Conservation (phyloP, 2,797 vertebrate genomes). For the Leptodactylus fallax region DNA sequence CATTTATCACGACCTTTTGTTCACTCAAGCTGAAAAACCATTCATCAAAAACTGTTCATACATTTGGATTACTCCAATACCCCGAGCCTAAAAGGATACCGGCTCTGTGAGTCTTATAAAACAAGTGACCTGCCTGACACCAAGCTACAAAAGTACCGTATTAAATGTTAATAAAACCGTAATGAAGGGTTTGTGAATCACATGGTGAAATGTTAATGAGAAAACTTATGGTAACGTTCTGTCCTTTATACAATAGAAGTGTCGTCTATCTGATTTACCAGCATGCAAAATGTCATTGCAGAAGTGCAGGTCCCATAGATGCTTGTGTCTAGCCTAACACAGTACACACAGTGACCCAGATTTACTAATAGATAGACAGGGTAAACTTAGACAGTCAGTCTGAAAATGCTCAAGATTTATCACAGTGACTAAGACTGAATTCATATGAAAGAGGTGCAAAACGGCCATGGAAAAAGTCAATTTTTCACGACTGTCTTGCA, state of each 20-base stretch:
- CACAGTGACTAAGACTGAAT: too few relatives aligned
- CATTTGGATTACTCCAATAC: conserved; percentile 42
- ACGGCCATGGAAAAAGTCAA: too few relatives aligned
- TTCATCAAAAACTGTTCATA: conserved; percentile 48
- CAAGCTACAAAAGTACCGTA: not conserved
- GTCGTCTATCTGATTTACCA: not conserved
- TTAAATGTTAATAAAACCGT: conserved; percentile 28
- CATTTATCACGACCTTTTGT: conserved; percentile 50
- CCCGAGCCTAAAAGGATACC: conserved; percentile 32
- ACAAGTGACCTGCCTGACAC: conserved; percentile 22
- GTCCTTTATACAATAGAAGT: not conserved
- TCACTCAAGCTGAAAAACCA: conserved; percentile 31
- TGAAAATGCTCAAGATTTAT: too few relatives aligned
- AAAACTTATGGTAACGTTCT: conserved; percentile 13
- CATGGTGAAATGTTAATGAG: conserved; percentile 29
- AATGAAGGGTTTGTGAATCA: conserved; percentile 12
- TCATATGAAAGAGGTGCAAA: too few relatives aligned
- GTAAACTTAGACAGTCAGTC: too few relatives aligned
- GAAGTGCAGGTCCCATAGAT: not conserved
- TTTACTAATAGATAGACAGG: too few relatives aligned
- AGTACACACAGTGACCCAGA: too few relatives aligned
- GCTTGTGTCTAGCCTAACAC: not conserved
- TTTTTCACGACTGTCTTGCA: too few relatives aligned
- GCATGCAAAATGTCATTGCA: not conserved
- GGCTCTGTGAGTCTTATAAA: conserved; percentile 16